A percentile compares a stretch with the other conserved stretches of the same genome.
Evolutionary conservation across 1,140 invertebrate genomes (phyloP).

Genomic region (Drosophila pseudoobscura): DNA sequence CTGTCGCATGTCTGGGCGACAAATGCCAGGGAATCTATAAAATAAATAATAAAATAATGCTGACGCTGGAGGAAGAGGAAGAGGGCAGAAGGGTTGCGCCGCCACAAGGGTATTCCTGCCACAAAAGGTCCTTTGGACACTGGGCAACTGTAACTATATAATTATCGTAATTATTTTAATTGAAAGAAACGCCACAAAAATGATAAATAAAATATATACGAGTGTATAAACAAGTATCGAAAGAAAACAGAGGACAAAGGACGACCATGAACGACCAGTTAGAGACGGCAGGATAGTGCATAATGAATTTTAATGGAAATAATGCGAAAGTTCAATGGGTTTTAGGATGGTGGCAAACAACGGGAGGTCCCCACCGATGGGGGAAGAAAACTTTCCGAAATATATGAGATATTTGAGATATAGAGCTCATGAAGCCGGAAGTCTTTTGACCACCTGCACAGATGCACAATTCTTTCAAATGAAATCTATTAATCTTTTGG

Average conservation of each 20-base stretch:
- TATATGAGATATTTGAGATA: too few relatives aligned
- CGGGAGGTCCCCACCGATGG: too few relatives aligned
- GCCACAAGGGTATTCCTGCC: not conserved
- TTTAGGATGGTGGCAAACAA: not conserved
- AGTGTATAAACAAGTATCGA: too few relatives aligned
- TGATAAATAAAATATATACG: constrained; percentile 28
- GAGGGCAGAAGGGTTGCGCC: not conserved
- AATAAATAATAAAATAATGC: constrained; percentile 26
- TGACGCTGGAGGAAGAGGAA: not conserved
- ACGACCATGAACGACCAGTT: too few relatives aligned
- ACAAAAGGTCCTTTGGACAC: not conserved
- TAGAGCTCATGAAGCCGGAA: too few relatives aligned
- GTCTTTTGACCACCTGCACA: too few relatives aligned
- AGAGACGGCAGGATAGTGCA: too few relatives aligned
- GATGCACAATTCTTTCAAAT: too few relatives aligned
- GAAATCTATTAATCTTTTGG: too few relatives aligned
- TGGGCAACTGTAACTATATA: constrained; percentile 6
- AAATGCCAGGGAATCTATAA: constrained; percentile 21
- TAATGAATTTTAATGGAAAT: too few relatives aligned
- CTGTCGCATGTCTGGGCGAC: constrained; percentile 12
- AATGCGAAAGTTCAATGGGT: constrained; percentile 3
- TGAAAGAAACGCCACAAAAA: constrained; percentile 5
- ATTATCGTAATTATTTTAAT: constrained; percentile 37
- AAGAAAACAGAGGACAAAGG: too few relatives aligned
- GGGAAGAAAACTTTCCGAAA: not conserved